phyloP scores from a whole-genome alignment of 2,113 vertebrate genomes.

The Etheostoma cragini region DNA sequence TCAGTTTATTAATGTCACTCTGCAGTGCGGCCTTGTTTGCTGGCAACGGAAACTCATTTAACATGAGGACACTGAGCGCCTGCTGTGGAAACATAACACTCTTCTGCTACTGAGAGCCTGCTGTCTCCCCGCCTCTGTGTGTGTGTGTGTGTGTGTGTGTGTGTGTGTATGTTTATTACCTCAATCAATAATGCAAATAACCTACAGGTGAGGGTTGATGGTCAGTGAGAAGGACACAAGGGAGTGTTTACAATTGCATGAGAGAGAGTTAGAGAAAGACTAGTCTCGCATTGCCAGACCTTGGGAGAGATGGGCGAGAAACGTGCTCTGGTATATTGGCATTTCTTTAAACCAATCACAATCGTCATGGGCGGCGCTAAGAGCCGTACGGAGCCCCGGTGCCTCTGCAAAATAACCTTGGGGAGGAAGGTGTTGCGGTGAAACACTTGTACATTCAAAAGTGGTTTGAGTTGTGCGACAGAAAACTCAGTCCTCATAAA shows the following conservation, averaged over 20 bases:
- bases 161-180: constrained; percentile 1
- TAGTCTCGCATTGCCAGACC: too few species aligned
- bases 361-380: too few species aligned
- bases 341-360: too few species aligned
- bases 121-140: constrained; percentile 44
- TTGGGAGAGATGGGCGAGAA: too few species aligned
- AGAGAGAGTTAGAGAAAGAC: constrained; percentile 16
- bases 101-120: constrained; percentile 48
- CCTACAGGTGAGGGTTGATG: constrained; percentile 58
- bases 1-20: not conserved
- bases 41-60: constrained; percentile 43
- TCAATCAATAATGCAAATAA: constrained; percentile 79
- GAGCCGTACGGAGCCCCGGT: too few species aligned
- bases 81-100: constrained; percentile 71
- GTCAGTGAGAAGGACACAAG: constrained; percentile 33
- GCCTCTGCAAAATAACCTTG: too few species aligned
- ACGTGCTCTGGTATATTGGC: too few species aligned
- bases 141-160: constrained; percentile 38
- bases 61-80: constrained; percentile 52
- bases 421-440: too few species aligned
- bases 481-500: too few species aligned
- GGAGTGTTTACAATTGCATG: constrained; percentile 36
- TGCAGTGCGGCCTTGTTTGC: constrained; percentile 13
- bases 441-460: too few species aligned
- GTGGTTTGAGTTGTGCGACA: too few species aligned